Evolutionary conservation across 2,888 invertebrate genomes (phyloP), one percentile per base, ranked within the genome.

Genomic region (Cosmorhoe ocellata): DNA sequence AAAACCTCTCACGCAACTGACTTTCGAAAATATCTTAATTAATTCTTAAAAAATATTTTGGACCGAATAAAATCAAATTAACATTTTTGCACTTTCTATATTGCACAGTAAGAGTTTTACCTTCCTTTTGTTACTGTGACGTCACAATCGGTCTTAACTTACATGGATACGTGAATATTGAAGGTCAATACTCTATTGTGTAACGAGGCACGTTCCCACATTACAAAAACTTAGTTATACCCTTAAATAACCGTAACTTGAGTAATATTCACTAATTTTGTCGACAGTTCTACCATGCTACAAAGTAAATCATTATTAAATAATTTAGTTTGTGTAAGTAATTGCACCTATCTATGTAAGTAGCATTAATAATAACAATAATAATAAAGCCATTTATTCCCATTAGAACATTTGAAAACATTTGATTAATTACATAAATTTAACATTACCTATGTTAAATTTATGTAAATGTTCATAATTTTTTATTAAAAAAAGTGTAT

Each of bases 131-230:
- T 18, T 18, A 3, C 4, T 3, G 18, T 18, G 18, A 18, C 18
- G 18, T 18, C 18, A 18, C 18, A 18, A 18, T 3, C 18, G 4
- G 18, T 18, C 18, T 3, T 18, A 18, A 18, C 18, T 18, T 44
- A 38, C 11, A 30, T 38, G 40, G 44, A 52, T 59, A 40, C 45
- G 37, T 50, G 43, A 58, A 52, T 52, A 44, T 38, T 45, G 64
- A 64, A 67, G 67, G 65, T 63, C 60, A 60, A 60, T 58, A 63
- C 52, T 51, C 64, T 53, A 67, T 66, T 67, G 66, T 67, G 55
- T 54, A 50, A 54, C 36, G 11, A 31, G 28, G 7, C 33, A 46
- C 30, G 34, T 43, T 53, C 51, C 57, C 51, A 51, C 46, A 63
- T 24, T 57, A 57, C 52, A 59, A 53, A 59, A 51, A 31, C 36